phyloP scores from a whole-genome alignment of 2,888 invertebrate genomes.

The Drosophila prostipennis region DNA sequence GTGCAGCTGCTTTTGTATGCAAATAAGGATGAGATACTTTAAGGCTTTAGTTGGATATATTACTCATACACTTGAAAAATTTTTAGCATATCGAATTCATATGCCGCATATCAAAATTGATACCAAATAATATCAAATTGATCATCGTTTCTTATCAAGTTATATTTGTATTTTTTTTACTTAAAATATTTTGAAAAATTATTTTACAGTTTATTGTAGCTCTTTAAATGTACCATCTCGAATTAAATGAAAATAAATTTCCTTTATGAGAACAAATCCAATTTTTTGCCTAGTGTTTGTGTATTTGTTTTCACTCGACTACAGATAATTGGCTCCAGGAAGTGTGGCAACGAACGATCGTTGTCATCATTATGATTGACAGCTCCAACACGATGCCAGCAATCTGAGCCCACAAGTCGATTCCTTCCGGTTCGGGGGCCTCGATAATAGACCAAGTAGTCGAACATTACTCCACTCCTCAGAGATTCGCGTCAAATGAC shows the following conservation, averaged over 20 bases:
- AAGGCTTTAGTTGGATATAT: conserved; percentile 41
- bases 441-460: conserved; percentile 5
- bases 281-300: conserved; percentile 23
- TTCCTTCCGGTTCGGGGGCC: conserved; percentile 39
- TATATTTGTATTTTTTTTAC: too few relatives aligned
- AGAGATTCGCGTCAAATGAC: conserved; percentile 48
- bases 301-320: conserved; percentile 53
- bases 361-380: conserved; percentile 36
- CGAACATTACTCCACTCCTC: not conserved
- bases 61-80: not conserved
- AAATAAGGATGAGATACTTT: conserved; percentile 3
- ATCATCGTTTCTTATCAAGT: too few relatives aligned
- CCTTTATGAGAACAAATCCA: too few relatives aligned
- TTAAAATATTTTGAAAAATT: too few relatives aligned
- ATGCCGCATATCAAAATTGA: too few relatives aligned
- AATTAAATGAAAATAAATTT: too few relatives aligned
- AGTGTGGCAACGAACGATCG: conserved; percentile 25
- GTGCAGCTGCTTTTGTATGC: conserved; percentile 41
- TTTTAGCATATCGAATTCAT: too few relatives aligned
- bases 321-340: conserved; percentile 41
- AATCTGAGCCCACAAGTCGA: conserved; percentile 47
- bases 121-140: too few relatives aligned
- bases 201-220: too few relatives aligned
- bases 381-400: conserved; percentile 24
- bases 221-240: too few relatives aligned